Evolutionary conservation across 2,888 invertebrate species (phyloP).

Genomic region (Hesperia comma): DNA sequence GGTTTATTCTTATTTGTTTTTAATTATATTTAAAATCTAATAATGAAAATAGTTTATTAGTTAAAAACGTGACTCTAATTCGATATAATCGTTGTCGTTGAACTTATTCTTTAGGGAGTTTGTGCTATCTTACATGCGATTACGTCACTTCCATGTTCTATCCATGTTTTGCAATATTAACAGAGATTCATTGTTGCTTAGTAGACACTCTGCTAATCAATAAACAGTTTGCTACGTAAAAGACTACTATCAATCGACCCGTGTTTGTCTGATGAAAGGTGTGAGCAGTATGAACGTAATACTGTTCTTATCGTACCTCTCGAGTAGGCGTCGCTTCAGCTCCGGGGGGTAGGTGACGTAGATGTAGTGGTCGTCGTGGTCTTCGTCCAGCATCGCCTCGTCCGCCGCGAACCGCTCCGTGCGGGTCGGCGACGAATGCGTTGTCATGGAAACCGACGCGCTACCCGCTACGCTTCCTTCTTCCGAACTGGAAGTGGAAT

Average conservation of each 20-base stretch:
- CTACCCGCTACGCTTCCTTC: constrained; percentile 87
- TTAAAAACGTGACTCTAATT: no score
- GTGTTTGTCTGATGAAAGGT: constrained; percentile 69
- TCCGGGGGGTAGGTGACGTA: constrained; percentile 95
- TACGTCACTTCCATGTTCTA: no score
- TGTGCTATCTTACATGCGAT: no score
- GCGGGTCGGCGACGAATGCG: constrained; percentile 86
- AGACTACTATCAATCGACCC: constrained; percentile 56
- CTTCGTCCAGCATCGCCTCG: constrained; percentile 73
- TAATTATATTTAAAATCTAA: no score
- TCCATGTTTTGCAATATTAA: background rate
- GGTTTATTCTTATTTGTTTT: no score
- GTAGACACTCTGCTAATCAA: no score
- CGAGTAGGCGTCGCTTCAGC: constrained; percentile 91
- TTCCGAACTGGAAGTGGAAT: constrained; percentile 81
- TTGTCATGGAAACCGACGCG: constrained; percentile 86
- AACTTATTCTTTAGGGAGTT: no score
- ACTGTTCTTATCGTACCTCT: constrained; percentile 86
- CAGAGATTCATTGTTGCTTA: background rate
- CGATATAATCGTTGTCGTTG: no score
- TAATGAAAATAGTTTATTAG: no score
- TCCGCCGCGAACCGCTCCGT: constrained; percentile 75
- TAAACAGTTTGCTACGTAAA: no score
- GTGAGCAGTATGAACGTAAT: constrained; percentile 70
- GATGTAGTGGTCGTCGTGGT: constrained; percentile 91